Percentiles rank a stretch among this genome's conserved stretches.
Conservation (phyloP, 2,113 vertebrate species). For the Rattus norvegicus region GRCr8 NC_086020.1:84326001-84326500, state of each 20-base stretch:
- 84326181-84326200: background rate
- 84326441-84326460: background rate
- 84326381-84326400: background rate
- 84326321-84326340: background rate
- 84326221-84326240: background rate
- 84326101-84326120: conserved; percentile 47
- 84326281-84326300: conserved; percentile 34
- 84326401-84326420: background rate
- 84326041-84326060: conserved; percentile 64
- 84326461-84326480: background rate
- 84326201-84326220: background rate
- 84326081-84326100: conserved; percentile 48
- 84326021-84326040: conserved; percentile 52
- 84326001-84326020: conserved; percentile 63
- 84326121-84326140: conserved; percentile 46
- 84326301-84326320: conserved; percentile 30
- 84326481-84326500: background rate
- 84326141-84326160: conserved; percentile 34
- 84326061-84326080: background rate
- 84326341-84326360: background rate
- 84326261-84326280: background rate
- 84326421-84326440: background rate
- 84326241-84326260: background rate
- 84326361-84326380: background rate
- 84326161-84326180: background rate